Base-by-base conservation (phyloP, 1,140 invertebrate species). In the Leptonema lineaticorne region DNA sequence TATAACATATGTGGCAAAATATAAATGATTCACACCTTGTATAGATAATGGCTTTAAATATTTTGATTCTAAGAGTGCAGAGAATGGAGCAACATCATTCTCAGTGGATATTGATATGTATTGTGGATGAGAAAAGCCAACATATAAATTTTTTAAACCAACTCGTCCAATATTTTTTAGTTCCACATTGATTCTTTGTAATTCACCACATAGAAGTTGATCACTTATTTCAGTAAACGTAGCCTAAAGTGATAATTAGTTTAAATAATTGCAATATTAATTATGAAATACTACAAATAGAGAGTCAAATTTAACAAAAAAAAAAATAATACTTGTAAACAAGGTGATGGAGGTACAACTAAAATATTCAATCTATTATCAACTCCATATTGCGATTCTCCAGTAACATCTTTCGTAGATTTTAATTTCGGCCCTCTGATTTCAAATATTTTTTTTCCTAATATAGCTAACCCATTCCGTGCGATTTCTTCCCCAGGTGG, bases 141-240 rank as follows among this genome's bases (percentile, higher is more conserved):
- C 76, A 65, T 88, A 80, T 22, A 93, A 79, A 73, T 87, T 87
- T 56, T 83, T 83, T 71, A 93, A 77, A 1, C 87, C 80, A 11
- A 87, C 83, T 20, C 85, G 86, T 9, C 91, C 90, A 28, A 84
- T 81, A 74, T 93, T 94, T 46, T 83, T 84, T 27, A 93, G 83
- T 62, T 88, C 85, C 1, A 93, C 81, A 46, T 85, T 84, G 4
- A 92, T 77, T 28, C 79, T 83, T 74, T 88, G 85, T 30, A 93
- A 81, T 78, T 93, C 90, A 5, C 91, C 90, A 74, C 88, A 89
- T 45, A 92, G 78, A 75, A 92, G 85, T 60, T 89, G 85, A 1
- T 81, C 77, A 57, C 84, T 85, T n/a, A 90, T 83, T 75, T 91
- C 86, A 20, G 84, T 85, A 75, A 93, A 92, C 3, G 83, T 85